phyloP scores from a whole-genome alignment of 2,113 vertebrate species.

The Lethenteron reissneri region DNA sequence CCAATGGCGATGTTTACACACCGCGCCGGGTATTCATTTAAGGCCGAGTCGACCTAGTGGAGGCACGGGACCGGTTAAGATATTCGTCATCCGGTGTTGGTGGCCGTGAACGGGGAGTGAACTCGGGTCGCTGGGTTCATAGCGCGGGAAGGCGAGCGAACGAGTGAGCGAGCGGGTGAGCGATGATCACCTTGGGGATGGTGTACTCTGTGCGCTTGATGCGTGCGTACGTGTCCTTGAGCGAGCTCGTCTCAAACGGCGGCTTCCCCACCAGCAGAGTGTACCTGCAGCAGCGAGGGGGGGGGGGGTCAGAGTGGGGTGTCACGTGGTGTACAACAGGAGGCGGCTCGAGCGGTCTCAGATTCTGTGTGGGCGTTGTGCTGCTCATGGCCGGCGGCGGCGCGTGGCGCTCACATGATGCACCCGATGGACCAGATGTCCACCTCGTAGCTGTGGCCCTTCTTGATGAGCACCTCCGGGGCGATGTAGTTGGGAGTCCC shows the following conservation, averaged over 20 bases:
- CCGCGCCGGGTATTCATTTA: too few relatives aligned
- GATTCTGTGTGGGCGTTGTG: too few relatives aligned
- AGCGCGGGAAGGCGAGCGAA: too few relatives aligned
- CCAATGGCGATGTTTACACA: too few relatives aligned
- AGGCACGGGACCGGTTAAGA: too few relatives aligned
- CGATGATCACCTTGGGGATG: conserved; percentile 48
- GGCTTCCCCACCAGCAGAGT: conserved; percentile 82
- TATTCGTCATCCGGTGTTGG: too few relatives aligned
- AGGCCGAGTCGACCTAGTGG: too few relatives aligned
- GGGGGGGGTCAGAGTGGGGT: conserved; percentile 9
- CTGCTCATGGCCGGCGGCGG: neutral
- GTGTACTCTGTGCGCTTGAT: conserved; percentile 90
- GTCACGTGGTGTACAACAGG: neutral
- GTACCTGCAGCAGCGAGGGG: conserved; percentile 35
- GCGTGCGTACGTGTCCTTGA: conserved; percentile 78
- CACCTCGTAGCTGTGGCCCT: conserved; percentile 93
- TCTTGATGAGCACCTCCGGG: conserved; percentile 82
- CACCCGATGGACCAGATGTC: conserved; percentile 91
- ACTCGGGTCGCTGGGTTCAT: too few relatives aligned
- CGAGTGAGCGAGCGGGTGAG: too few relatives aligned
- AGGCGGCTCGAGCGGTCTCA: too few relatives aligned
- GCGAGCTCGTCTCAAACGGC: conserved; percentile 77
- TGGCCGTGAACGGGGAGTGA: too few relatives aligned
- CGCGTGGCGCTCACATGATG: conserved; percentile 54
- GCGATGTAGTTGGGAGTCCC: conserved; percentile 97